Evolutionary conservation across 2,888 invertebrate species (phyloP), one percentile per base, ranked within the genome.

Genomic region (Apodemia zela): DNA sequence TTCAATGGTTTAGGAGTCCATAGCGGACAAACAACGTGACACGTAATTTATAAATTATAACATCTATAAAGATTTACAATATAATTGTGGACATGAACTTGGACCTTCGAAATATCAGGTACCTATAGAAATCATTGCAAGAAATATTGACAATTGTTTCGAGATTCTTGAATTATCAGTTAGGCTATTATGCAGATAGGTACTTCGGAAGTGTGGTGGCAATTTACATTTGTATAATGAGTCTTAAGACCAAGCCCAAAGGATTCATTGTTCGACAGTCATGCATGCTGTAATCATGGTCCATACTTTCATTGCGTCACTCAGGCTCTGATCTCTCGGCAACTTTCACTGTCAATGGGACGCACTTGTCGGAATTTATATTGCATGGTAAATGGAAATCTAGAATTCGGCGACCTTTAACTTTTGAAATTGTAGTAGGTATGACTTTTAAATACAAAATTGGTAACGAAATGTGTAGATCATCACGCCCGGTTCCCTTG

Each of bases 281-380:
- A 58, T 25, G 49, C 35, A 58, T 58, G 45, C 25, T 57, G 35
- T 62, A 58, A 47, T 54, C 60, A 61, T 47, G 63, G 49, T 60
- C 15, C 58, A 58, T 51, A 58, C 60, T 61, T 21, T 64, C 61
- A 49, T 63, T 62, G 51, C 59, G 58, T 61, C 61, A 60, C 33
- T 49, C 51, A 60, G 51, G 61, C 33, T 29, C 60, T 63, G 64
- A 58, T 62, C 62, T 51, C 63, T 29, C 61, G 38, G 54, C 18
- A 49, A 68, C 68, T 68, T 66, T 68, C 68, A 66, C 66, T 68
- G 63, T 64, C 63, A 65, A 49, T 65, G 63, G 57, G 61, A 54
- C 49, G 45, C 54, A 59, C 63, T 59, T 58, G 25, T 58, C 63
- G 66, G 63, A 66, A 66, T 33, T 54, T 29, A 38, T 38, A 63